phyloP scores from a whole-genome alignment of 2,797 vertebrate genomes.

The Ciconia nigra region DNA sequence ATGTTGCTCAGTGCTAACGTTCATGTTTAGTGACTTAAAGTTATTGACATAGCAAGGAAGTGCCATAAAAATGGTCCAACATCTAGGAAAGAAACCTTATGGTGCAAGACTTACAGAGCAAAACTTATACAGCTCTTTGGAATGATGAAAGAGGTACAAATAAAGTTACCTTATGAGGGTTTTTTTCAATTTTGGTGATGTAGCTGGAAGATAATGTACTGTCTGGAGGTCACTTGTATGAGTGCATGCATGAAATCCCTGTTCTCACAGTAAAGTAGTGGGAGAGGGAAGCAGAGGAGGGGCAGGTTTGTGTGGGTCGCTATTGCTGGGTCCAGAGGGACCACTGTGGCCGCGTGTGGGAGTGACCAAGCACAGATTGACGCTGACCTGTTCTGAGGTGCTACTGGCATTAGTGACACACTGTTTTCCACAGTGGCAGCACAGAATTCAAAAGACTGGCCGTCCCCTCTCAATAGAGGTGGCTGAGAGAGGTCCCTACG shows the following conservation, averaged over 20 bases:
- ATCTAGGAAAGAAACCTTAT: not conserved
- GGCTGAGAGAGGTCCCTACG: not conserved
- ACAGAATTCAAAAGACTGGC: not conserved
- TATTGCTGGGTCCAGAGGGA: not conserved
- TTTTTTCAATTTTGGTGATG: not conserved
- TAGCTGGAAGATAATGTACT: not conserved
- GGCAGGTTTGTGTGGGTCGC: not conserved
- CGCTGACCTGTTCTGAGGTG: not conserved
- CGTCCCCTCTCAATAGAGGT: not conserved
- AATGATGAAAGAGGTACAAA: not conserved
- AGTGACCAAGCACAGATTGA: not conserved
- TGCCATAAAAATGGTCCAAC: not conserved
- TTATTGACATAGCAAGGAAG: not conserved
- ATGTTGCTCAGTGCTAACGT: accelerated
- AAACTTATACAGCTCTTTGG: not conserved
- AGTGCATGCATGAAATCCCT: not conserved
- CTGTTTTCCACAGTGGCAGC: not conserved
- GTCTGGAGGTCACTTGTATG: not conserved
- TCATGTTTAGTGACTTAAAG: not conserved
- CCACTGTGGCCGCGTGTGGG: not conserved
- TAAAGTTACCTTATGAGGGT: not conserved
- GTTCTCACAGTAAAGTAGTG: not conserved
- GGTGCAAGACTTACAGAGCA: not conserved
- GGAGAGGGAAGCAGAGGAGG: not conserved
- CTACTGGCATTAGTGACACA: accelerated